Conservation (phyloP, 2,888 invertebrate species). For the Cryptus armator region DNA sequence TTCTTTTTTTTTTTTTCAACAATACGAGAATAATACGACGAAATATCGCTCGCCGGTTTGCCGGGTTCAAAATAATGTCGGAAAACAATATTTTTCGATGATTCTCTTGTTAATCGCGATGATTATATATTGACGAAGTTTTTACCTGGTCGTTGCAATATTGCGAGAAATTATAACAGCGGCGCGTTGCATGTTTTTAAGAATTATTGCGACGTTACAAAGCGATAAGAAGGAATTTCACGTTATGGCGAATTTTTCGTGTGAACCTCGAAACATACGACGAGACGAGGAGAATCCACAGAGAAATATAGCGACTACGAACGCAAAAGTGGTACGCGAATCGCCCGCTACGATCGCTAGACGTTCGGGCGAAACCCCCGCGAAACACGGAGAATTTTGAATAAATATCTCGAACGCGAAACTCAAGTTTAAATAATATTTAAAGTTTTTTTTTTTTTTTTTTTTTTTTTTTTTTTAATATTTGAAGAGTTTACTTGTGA, state of each 20-base stretch:
- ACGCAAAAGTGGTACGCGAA: background rate
- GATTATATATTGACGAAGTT: background rate
- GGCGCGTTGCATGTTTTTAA: constrained; percentile 79
- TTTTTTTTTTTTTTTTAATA: background rate
- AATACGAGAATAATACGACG: background rate
- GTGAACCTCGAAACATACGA: constrained; percentile 21
- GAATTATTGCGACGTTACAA: constrained; percentile 40
- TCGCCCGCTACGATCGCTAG: too few species aligned
- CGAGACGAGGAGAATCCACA: background rate
- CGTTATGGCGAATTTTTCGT: constrained; percentile 58
- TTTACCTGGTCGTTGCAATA: constrained; percentile 81
- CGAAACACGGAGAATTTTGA: too few species aligned
- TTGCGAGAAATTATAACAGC: constrained; percentile 76
- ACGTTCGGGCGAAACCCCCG: background rate
- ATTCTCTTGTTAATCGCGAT: background rate
- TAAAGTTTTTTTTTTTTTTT: background rate
- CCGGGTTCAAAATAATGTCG: constrained; percentile 32
- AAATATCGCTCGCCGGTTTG: constrained; percentile 27
- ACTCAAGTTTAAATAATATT: background rate
- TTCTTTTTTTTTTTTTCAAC: background rate
- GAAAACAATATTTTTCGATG: background rate
- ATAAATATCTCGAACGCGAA: too few species aligned
- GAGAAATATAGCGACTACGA: background rate
- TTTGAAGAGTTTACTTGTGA: constrained; percentile 70
- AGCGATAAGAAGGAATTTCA: constrained; percentile 45